Base-by-base conservation (phyloP, 2,113 vertebrate genomes). In the Marmota monax region DNA sequence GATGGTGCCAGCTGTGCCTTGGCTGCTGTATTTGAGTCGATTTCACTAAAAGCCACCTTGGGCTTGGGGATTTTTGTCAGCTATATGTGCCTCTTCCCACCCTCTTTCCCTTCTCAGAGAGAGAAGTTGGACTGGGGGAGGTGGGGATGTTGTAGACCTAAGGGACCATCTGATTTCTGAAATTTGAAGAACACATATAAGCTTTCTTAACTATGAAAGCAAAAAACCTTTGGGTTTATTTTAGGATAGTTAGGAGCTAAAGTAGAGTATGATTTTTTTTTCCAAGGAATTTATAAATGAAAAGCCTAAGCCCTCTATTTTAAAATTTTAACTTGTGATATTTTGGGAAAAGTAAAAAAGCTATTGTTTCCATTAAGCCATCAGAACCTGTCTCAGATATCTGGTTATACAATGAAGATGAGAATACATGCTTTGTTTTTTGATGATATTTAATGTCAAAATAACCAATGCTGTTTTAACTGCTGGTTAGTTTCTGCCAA, bases 401-500 rank as follows among this genome's bases (percentile, higher is more conserved):
- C 73, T 93, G 56, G 48, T 84, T 88, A 87, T 61, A 84, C 80
- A 32, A 2, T 84, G 72, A 80, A 88, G 65, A 94, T 85, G 45
- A 88, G 48, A 88, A n/a, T 29, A 78, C 58, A 34, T 82, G 32
- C 73, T 93, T 91, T 89, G 70, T 92, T 93, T 96, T 93, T 95
- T 67, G 32, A 5, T 88, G 42, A 88, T 90, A 61, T 48, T 90
- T 82, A 37, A 77, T 79, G 63, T 95, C 84, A 70, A 56, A 89
- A 94, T 92, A 95, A 97, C 91, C 69, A 98, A 94, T 98, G 98
- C 99, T 98, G 98, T 98, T 98, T 87, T 96, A 95, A 98, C 84
- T 98, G 98, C 98, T 98, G 98, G 98, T 98, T 98, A 98, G 98
- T 98, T 98, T 97, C 98, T 99, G 98, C 98, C 98, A 98, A 98